Conservation (phyloP, 2,888 invertebrate species). For the Andricus curvator region DNA sequence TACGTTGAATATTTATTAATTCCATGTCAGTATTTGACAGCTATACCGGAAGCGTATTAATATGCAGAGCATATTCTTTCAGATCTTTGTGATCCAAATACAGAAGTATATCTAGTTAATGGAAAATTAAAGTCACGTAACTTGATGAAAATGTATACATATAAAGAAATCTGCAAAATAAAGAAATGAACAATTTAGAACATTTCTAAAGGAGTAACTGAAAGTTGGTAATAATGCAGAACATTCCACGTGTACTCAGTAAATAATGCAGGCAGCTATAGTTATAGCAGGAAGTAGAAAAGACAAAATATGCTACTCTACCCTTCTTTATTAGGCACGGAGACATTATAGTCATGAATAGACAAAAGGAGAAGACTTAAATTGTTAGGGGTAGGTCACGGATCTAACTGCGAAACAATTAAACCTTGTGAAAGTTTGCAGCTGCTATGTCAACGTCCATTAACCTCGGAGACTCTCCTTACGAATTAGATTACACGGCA, state of each 20-base stretch:
- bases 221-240: not conserved
- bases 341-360: not conserved
- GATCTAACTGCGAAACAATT: slow-evolving; percentile 60
- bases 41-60: not conserved
- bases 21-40: not conserved
- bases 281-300: not conserved
- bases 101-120: not conserved
- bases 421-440: slow-evolving; percentile 65
- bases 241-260: not conserved
- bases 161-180: not conserved
- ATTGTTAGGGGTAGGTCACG: slow-evolving; percentile 56
- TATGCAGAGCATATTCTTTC: not conserved
- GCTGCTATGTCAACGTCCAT: slow-evolving; percentile 55
- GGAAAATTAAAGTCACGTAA: not conserved
- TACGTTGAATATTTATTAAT: not conserved
- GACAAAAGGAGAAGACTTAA: slow-evolving; percentile 46
- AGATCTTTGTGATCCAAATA: not conserved
- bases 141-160: not conserved
- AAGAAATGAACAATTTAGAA: not conserved
- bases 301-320: slow-evolving; percentile 14
- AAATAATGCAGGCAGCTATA: slow-evolving; percentile 20
- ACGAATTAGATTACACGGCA: slow-evolving; percentile 17
- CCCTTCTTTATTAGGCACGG: not conserved
- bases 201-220: not conserved
- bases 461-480: slow-evolving; percentile 23